Percentiles rank a stretch among this genome's conserved stretches.
Evolutionary conservation across 1,140 invertebrate genomes (phyloP).

Genomic region (Eurosta solidaginis): DNA sequence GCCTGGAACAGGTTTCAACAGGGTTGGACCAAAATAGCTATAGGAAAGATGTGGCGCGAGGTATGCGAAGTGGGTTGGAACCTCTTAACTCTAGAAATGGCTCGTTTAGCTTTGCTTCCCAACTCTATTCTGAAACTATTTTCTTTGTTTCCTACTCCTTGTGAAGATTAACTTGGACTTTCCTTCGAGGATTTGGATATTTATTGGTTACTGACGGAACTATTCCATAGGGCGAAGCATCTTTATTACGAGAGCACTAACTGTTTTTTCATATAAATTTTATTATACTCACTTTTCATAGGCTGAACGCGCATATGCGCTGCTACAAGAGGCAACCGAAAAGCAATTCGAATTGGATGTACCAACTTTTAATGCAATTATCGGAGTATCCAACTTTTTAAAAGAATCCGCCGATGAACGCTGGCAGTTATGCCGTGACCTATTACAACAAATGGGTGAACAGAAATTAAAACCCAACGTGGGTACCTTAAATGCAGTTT

Average conservation of each 20-base stretch:
- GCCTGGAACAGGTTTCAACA: too few relatives aligned
- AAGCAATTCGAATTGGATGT: constrained; percentile 69
- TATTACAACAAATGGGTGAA: constrained; percentile 67
- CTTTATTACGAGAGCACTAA: too few relatives aligned
- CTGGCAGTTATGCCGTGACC: constrained; percentile 66
- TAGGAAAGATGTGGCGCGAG: too few relatives aligned
- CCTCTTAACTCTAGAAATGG: too few relatives aligned
- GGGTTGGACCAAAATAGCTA: too few relatives aligned
- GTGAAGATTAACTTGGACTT: too few relatives aligned
- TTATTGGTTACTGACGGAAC: too few relatives aligned
- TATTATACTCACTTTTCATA: not conserved
- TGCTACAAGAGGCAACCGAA: constrained; percentile 71
- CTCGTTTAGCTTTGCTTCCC: too few relatives aligned
- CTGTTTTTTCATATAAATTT: constrained; percentile 36
- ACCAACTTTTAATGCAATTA: constrained; percentile 73
- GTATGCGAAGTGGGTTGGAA: too few relatives aligned
- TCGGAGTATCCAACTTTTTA: constrained; percentile 66
- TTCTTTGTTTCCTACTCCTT: too few relatives aligned
- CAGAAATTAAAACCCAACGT: constrained; percentile 70
- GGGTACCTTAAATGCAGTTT: constrained; percentile 73
- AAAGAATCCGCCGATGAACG: constrained; percentile 68
- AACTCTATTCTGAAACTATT: too few relatives aligned
- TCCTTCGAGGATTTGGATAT: not conserved
- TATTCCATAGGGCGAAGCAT: too few relatives aligned
- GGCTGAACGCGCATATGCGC: constrained; percentile 65